These are phyloP conservation scores for Elephas maximus DNA, from an alignment of 2,113 vertebrate species.

Conservation along the genomic window DNA sequence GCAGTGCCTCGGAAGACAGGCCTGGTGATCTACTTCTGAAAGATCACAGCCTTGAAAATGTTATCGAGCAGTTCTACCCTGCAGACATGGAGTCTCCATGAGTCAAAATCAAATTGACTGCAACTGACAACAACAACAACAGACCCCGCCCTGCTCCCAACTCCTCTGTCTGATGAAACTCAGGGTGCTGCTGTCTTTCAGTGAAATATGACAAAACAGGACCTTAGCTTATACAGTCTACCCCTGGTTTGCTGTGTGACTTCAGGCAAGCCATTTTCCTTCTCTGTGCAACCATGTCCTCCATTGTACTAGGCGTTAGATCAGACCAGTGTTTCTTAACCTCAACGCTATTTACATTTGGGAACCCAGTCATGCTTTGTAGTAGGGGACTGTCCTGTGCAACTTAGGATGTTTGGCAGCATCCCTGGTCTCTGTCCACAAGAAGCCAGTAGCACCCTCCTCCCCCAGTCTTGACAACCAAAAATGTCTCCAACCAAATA, in stretches of 20 bases:
- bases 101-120: too few species aligned
- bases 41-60: not conserved
- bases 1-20: not conserved
- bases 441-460: too few species aligned
- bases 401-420: not conserved
- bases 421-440: too few species aligned
- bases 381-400: not conserved
- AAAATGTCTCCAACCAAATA: not conserved
- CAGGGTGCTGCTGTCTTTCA: not conserved
- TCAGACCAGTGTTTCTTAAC: not conserved
- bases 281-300: not conserved
- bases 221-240: too few species aligned
- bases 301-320: not conserved
- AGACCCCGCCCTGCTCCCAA: not conserved
- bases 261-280: not conserved
- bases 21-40: not conserved
- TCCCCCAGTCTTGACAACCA: not conserved
- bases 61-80: not conserved
- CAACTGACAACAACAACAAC: too few species aligned
- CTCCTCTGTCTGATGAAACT: not conserved
- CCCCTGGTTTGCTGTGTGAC: not conserved
- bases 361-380: not conserved
- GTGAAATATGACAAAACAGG: not conserved
- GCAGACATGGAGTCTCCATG: not conserved
- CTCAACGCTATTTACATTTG: fast-evolving